phyloP scores from a whole-genome alignment of 2,113 vertebrate species.

The Labrus mixtus region DNA sequence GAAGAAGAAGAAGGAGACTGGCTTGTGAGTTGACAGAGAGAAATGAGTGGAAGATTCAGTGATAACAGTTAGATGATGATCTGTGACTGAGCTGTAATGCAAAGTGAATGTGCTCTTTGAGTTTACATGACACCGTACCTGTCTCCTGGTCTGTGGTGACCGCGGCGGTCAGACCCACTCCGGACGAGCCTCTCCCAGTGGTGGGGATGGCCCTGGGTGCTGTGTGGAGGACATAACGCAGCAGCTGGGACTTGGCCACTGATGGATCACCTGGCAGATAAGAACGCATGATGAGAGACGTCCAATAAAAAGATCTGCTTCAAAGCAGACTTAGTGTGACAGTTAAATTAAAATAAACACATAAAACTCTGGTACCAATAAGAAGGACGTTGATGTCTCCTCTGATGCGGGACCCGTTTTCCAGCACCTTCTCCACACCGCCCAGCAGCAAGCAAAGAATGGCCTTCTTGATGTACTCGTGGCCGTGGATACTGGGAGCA shows the following conservation, averaged over 20 bases:
- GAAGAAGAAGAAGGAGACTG: no score
- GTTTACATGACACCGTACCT: slow-evolving; percentile 75
- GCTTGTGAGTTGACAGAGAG: no score
- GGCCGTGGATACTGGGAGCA: slow-evolving; percentile 97
- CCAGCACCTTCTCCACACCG: slow-evolving; percentile 94
- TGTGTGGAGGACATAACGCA: slow-evolving; percentile 93
- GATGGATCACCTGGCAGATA: slow-evolving; percentile 91
- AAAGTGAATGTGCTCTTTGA: no score
- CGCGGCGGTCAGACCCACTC: slow-evolving; percentile 94
- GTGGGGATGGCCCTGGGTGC: slow-evolving; percentile 95
- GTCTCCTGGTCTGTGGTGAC: slow-evolving; percentile 98
- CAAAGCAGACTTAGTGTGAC: background rate
- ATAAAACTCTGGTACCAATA: slow-evolving; percentile 85
- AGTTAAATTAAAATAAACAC: background rate
- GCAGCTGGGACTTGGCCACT: slow-evolving; percentile 96
- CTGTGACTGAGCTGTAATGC: no score
- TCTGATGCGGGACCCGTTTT: slow-evolving; percentile 94
- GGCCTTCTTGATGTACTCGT: slow-evolving; percentile 97
- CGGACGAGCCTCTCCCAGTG: slow-evolving; percentile 96
- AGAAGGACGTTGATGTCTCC: slow-evolving; percentile 98
- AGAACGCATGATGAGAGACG: background rate
- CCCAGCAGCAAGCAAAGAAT: slow-evolving; percentile 96
- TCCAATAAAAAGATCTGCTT: no score
- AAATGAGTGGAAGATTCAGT: no score
- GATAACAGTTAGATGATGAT: no score